Conservation (phyloP, 2,888 invertebrate species). For the Andrena praecox region DNA sequence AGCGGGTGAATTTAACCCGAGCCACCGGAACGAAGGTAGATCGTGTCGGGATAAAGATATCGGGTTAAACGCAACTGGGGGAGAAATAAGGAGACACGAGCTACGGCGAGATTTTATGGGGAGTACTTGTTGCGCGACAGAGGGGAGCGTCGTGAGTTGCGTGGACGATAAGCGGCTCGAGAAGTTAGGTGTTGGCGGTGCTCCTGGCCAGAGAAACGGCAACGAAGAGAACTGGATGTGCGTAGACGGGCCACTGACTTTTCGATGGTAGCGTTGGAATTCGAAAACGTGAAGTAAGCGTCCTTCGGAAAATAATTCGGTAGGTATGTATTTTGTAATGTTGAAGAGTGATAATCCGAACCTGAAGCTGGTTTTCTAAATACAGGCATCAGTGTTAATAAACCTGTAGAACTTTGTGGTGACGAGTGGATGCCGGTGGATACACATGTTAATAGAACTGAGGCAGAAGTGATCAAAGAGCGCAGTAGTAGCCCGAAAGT, state of each 20-base stretch:
- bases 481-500: neutral
- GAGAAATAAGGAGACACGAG: slow-evolving; percentile 13
- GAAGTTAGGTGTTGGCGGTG: slow-evolving; percentile 27
- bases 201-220: neutral
- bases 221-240: neutral
- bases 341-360: no score
- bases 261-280: neutral
- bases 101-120: slow-evolving; percentile 22
- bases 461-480: neutral
- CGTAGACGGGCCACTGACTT: neutral
- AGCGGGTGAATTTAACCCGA: slow-evolving; percentile 9
- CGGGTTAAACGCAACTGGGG: slow-evolving; percentile 8
- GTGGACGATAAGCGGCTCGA: slow-evolving; percentile 25
- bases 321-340: neutral
- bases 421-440: neutral
- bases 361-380: no score
- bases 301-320: neutral
- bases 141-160: slow-evolving; percentile 24
- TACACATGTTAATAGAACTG: neutral
- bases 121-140: slow-evolving; percentile 46
- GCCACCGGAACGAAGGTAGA: slow-evolving; percentile 19
- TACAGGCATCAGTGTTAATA: neutral
- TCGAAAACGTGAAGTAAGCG: neutral
- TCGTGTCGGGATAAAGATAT: slow-evolving; percentile 38
- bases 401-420: neutral